Conservation (phyloP, 2,888 invertebrate species). For the Nasonovia ribisnigri region DNA sequence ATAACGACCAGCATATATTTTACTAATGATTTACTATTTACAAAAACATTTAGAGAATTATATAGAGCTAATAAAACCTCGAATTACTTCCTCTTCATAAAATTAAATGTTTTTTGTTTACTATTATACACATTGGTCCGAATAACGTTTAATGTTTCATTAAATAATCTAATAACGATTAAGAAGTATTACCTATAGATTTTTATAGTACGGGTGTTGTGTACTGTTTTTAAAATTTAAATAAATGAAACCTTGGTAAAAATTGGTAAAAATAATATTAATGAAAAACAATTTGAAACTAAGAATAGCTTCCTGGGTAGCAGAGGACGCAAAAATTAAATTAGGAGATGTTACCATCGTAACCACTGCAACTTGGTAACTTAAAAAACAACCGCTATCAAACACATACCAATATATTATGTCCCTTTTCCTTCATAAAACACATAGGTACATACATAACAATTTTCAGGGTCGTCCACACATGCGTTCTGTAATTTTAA, state of each 20-base stretch:
- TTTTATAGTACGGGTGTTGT: background rate
- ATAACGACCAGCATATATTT: background rate
- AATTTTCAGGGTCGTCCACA: too few species aligned
- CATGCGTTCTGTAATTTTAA: too few species aligned
- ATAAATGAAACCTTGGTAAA: background rate
- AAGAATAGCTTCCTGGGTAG: background rate
- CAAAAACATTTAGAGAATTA: background rate
- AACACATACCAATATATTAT: too few species aligned
- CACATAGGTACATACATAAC: too few species aligned
- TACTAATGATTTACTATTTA: background rate
- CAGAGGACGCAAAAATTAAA: background rate
- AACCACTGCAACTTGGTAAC: background rate
- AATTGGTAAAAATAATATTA: background rate
- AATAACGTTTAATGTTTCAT: background rate
- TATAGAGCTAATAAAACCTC: background rate
- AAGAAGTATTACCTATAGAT: background rate
- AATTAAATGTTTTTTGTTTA: background rate
- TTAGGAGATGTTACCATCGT: background rate
- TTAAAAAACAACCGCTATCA: too few species aligned
- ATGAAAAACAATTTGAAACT: too few species aligned
- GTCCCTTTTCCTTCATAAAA: too few species aligned
- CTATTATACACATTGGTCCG: background rate
- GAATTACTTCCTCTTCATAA: background rate
- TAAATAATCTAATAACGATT: background rate
- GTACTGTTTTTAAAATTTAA: too few species aligned